Evolutionary conservation across 2,113 vertebrate genomes (phyloP), one percentile per base, ranked within the genome.

Genomic region (Sardina pilchardus): DNA sequence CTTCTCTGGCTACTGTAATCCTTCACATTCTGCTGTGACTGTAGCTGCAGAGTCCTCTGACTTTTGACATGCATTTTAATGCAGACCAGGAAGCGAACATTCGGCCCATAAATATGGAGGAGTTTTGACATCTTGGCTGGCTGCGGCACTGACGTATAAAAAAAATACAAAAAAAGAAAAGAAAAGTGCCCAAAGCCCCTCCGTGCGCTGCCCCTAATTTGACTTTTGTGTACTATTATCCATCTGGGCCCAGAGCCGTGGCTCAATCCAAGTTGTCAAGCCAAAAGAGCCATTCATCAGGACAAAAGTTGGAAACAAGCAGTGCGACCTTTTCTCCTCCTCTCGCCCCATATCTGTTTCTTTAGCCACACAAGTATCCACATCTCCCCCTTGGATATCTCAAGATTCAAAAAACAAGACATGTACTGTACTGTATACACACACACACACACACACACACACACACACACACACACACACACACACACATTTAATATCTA

Each of bases 191-290:
- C 12, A 36, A 67, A 26, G 84, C 85, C 56, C 84, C 86, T 87
- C 24, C n/a, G 78, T 17, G 82, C 19, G 53, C 53, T 56, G 53
- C 53, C 53, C 80, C 80, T 42, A 36, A 47, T 85, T 81, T 47
- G 71, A 85, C 86, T 88, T 81, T 36, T 39, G 78, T 86, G 85
- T 88, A 87, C 85, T 83, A 86, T 86, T 83, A 87, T 85, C 78
- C 81, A 81, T 89, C 67, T 88, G 87, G 71, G 67, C 82, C 81
- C 8, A 1, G 86, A 85, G 80, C 47, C 43, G 81, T 75, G 48
- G 71, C 39, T 71, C 63, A 75, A 3, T 75, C 26, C 67, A 17
- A 75, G 30, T 75, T 75, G 36, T 75, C 67, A 75, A 75, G 30
- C 26, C 16, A 36, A 59, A 59, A 67, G 30, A 75, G 67, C 34